A percentile compares a stretch with the other conserved stretches of the same genome.
phyloP scores from a whole-genome alignment of 2,888 invertebrate genomes.

The Portevinia maculata region DNA sequence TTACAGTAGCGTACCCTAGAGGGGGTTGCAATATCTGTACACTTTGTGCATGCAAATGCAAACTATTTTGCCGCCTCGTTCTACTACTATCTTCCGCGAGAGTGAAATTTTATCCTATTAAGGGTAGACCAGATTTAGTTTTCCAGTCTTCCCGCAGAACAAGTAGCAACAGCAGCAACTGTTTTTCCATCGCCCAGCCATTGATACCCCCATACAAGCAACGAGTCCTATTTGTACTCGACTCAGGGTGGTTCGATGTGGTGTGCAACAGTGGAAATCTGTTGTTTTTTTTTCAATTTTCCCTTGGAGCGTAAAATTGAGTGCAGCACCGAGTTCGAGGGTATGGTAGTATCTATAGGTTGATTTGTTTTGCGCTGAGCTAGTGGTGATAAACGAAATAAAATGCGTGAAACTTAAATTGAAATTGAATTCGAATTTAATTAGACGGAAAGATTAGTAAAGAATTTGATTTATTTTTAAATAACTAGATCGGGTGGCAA shows the following conservation, averaged over 20 bases:
- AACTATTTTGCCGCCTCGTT: conserved; percentile 8
- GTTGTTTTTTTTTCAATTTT: conserved; percentile 49
- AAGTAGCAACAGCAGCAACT: conserved; percentile 58
- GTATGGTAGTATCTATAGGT: conserved; percentile 31
- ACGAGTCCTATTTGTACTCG: conserved; percentile 9
- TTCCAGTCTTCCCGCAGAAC: conserved; percentile 59
- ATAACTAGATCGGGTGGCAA: conserved; percentile 19
- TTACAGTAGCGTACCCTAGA: conserved; percentile 3
- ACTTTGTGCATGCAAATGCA: conserved; percentile 3
- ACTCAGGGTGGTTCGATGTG: conserved; percentile 28
- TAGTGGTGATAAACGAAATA: conserved; percentile 50
- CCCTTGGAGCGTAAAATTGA: conserved; percentile 60
- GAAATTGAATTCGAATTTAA: conserved; percentile 62
- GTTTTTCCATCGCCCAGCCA: conserved; percentile 8
- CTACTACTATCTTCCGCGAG: conserved; percentile 20
- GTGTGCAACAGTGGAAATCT: conserved; percentile 59
- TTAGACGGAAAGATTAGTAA: conserved; percentile 45
- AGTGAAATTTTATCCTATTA: conserved; percentile 68
- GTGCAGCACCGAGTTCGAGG: conserved; percentile 47
- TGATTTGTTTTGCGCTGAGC: conserved; percentile 41
- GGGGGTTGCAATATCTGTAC: not conserved
- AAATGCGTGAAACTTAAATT: conserved; percentile 66
- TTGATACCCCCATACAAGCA: not conserved
- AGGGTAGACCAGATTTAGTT: conserved; percentile 57
- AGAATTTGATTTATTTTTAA: conserved; percentile 10